A percentile compares a stretch with the other conserved stretches of the same genome.
Evolutionary conservation across 2,797 vertebrate species (phyloP).

Genomic region (Xyrichtys novacula): DNA sequence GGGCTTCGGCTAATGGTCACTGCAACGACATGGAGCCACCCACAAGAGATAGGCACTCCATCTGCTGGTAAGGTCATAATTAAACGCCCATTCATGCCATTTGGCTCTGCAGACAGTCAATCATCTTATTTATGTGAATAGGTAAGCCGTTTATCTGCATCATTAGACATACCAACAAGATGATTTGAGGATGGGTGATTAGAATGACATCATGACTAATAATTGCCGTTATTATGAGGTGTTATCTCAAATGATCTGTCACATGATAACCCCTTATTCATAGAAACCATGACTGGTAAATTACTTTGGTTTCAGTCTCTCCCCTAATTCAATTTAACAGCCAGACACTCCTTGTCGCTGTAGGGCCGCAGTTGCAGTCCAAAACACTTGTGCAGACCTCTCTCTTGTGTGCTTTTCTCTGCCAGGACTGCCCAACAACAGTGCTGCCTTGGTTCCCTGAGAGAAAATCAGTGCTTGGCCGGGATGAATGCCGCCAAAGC

Average conservation of each 20-base stretch:
- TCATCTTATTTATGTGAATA: conserved; percentile 26
- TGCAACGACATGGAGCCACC: conserved; percentile 88
- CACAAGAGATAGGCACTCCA: conserved; percentile 78
- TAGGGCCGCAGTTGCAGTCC: conserved; percentile 37
- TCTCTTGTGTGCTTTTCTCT: conserved; percentile 49
- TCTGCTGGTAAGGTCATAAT: conserved; percentile 89
- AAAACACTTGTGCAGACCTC: conserved; percentile 43
- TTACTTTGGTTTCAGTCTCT: conserved; percentile 13
- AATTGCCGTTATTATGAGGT: background rate
- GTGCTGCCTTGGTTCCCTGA: conserved; percentile 88
- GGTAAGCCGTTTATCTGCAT: conserved; percentile 3
- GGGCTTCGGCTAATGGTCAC: conserved; percentile 90
- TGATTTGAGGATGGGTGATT: conserved; percentile 2
- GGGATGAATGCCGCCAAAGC: conserved; percentile 88
- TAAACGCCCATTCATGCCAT: conserved; percentile 18
- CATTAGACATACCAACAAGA: background rate
- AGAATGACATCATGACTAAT: background rate
- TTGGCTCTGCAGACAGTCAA: conserved; percentile 7
- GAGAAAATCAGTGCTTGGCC: conserved; percentile 89
- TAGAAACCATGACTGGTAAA: conserved; percentile 12
- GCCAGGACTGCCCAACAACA: conserved; percentile 91
- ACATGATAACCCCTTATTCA: conserved; percentile 6
- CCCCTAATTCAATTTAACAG: conserved; percentile 33
- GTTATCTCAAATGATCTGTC: background rate
- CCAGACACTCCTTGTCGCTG: conserved; percentile 24